Conservation (phyloP, 2,888 invertebrate genomes). For the Catocala nupta region DNA sequence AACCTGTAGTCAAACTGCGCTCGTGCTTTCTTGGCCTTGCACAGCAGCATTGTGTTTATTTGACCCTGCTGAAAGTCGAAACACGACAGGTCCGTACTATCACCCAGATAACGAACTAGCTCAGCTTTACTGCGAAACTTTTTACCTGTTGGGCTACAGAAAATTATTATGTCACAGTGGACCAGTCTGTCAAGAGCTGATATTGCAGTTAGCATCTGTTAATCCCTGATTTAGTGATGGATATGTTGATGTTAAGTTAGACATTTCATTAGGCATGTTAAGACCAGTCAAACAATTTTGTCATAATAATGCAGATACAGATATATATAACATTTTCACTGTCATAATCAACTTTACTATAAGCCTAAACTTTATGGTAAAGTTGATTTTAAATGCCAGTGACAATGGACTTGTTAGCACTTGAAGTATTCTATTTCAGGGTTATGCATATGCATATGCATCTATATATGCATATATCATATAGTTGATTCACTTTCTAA, state of each 20-base stretch:
- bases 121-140: constrained; percentile 94
- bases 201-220: constrained; percentile 53
- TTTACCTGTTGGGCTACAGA: constrained; percentile 93
- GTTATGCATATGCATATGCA: no score
- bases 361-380: no score
- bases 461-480: no score
- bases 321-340: neutral
- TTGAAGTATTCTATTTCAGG: no score
- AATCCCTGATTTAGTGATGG: constrained; percentile 67
- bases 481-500: no score
- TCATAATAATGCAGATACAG: neutral
- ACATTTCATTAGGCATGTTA: constrained; percentile 56
- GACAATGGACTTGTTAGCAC: no score
- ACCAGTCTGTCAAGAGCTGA: constrained; percentile 47
- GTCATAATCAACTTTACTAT: no score
- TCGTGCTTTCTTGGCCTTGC: constrained; percentile 91
- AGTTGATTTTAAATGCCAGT: no score
- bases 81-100: constrained; percentile 92
- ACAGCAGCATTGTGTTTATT: constrained; percentile 90
- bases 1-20: constrained; percentile 91
- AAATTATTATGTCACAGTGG: constrained; percentile 76
- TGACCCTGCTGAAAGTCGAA: constrained; percentile 95
- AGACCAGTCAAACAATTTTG: constrained; percentile 18
- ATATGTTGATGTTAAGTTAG: constrained; percentile 60
- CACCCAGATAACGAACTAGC: constrained; percentile 92